phyloP scores from a whole-genome alignment of 2,888 invertebrate genomes.

The Meteorus cinctellus region DNA sequence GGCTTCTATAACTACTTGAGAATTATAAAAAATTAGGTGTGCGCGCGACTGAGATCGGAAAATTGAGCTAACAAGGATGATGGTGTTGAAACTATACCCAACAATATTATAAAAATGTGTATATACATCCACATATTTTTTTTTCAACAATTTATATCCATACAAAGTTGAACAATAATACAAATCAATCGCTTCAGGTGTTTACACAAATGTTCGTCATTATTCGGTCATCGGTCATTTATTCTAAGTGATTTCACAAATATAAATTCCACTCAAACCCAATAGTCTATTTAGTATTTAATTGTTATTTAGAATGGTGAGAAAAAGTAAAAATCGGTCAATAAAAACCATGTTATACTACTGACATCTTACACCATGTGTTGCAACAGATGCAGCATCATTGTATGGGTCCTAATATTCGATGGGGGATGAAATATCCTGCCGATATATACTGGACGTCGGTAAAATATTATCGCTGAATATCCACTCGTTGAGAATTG shows the following conservation, averaged over 20 bases:
- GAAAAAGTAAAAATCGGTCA: not conserved
- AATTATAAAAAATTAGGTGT: constrained; percentile 56
- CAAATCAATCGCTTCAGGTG: constrained; percentile 57
- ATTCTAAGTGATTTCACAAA: too few relatives aligned
- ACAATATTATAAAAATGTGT: constrained; percentile 52
- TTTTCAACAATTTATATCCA: constrained; percentile 49
- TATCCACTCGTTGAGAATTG: not conserved
- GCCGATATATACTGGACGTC: not conserved
- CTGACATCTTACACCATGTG: not conserved
- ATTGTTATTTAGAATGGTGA: not conserved
- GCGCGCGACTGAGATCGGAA: constrained; percentile 61
- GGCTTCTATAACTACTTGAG: constrained; percentile 47
- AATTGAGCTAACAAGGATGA: constrained; percentile 67
- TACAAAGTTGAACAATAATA: constrained; percentile 55
- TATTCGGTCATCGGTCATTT: constrained; percentile 59
- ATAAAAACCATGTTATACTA: not conserved
- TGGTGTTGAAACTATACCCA: constrained; percentile 35
- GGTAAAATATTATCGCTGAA: not conserved
- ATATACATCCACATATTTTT: not conserved
- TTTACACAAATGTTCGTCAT: constrained; percentile 58
- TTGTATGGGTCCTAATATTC: too few relatives aligned
- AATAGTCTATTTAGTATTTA: not conserved
- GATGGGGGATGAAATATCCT: not conserved
- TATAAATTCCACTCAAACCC: too few relatives aligned
- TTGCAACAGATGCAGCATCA: not conserved